Evolutionary conservation across 1,140 invertebrate genomes (phyloP), one percentile per base, ranked within the genome.

Genomic region (Ceratina australensis): DNA sequence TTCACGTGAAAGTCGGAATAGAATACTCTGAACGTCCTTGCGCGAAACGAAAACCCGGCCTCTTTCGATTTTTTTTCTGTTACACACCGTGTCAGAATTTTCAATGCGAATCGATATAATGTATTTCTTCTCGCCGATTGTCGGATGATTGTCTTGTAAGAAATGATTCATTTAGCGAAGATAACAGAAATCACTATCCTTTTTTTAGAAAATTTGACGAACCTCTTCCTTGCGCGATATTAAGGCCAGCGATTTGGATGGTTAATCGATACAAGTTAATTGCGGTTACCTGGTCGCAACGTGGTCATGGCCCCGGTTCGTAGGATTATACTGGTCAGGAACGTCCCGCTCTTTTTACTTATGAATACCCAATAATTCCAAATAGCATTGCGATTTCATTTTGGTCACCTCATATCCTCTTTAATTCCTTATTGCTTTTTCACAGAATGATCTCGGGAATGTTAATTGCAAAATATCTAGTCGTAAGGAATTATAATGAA

Each of bases 241-340:
- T 42, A 42, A 42, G 5, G 8, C 3, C 3, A 42, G 5, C 33
- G 5, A 42, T 42, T 42, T 42, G 2, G 33, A 42, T 10, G 33
- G 33, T 42, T 42, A 67, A 68, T 20, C 57, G 72, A 67, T 64
- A 33, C 61, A 49, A 73, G 76, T 65, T 61, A 71, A 74, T 59
- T 76, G 71, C 60, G 84, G 79, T 87, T 86, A 88, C 87, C 88
- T 89, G 88, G 87, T 85, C 82, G 86, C 87, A 90, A 90, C 79
- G 87, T 89, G 87, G 88, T 89, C 87, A 89, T 87, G 89, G 88
- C 82, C 87, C 86, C 82, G 69, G 72, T 68, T 63, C 52, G 73
- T 78, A 67, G 68, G 73, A 79, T 78, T 63, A 83, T 84, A 82
- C 81, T 87, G 82, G 77, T 87, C 86, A 84, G 84, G 67, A 74